Conservation (phyloP, 2,888 invertebrate species). For the Cephus pygmeus region DNA sequence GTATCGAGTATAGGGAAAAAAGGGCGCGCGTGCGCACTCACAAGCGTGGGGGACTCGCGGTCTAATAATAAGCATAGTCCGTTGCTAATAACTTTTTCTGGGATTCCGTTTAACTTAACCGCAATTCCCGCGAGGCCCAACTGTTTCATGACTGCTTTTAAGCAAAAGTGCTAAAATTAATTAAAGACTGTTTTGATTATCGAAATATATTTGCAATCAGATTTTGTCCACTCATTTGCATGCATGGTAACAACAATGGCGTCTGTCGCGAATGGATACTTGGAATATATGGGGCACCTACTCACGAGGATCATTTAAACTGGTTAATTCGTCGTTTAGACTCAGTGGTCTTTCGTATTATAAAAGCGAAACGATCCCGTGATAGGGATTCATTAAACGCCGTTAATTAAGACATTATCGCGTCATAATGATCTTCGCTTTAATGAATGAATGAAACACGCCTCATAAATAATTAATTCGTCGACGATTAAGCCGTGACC, state of each 20-base stretch:
- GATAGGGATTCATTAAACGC: slow-evolving; percentile 64
- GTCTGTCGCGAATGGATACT: background rate
- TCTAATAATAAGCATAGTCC: background rate
- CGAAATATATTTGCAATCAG: background rate
- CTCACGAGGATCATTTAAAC: slow-evolving; percentile 54
- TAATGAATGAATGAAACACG: slow-evolving; percentile 66
- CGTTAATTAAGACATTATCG: slow-evolving; percentile 67
- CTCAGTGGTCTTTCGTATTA: slow-evolving; percentile 43
- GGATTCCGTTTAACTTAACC: background rate
- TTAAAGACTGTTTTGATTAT: background rate
- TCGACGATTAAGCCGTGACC: slow-evolving; percentile 55
- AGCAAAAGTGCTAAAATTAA: background rate
- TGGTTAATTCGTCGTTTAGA: slow-evolving; percentile 60
- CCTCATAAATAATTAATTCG: slow-evolving; percentile 66
- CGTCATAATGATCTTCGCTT: slow-evolving; percentile 65
- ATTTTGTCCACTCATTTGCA: background rate
- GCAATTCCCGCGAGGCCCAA: background rate
- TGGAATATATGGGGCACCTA: slow-evolving; percentile 31
- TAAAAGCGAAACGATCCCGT: slow-evolving; percentile 53
- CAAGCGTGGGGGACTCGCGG: background rate
- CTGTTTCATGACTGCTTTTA: background rate
- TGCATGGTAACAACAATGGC: background rate
- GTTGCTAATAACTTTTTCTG: background rate
- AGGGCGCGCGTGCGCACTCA: background rate
- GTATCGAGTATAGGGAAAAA: background rate